These are phyloP conservation scores for Philonicus albiceps DNA, from an alignment of 2,888 invertebrate genomes.

Conservation along the genomic window DNA sequence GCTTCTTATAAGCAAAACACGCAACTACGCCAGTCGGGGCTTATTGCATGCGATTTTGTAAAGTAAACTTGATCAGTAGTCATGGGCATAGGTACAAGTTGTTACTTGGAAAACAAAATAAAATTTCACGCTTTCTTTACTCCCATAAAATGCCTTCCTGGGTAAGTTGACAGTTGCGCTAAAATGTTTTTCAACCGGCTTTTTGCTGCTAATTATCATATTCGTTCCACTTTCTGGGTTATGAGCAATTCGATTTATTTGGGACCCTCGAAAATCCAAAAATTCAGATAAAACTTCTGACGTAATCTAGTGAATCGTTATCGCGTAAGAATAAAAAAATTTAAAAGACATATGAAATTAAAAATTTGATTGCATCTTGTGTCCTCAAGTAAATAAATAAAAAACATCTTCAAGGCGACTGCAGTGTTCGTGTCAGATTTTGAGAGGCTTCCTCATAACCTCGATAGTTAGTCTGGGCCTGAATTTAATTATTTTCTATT, in stretches of 20 bases:
- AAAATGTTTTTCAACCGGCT: neutral
- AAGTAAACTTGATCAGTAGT: neutral
- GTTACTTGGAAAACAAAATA: neutral
- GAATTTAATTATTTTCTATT: neutral
- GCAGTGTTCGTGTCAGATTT: neutral
- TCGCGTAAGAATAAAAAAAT: neutral
- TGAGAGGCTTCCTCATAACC: neutral
- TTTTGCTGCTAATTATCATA: neutral
- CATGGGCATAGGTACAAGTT: neutral
- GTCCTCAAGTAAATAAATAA: neutral
- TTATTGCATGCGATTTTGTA: neutral
- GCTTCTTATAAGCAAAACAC: neutral
- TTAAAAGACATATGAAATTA: neutral
- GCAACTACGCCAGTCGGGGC: neutral
- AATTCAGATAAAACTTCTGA: neutral
- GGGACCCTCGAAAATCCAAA: neutral
- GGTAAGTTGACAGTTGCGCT: neutral
- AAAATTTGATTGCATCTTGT: neutral
- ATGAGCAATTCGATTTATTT: neutral
- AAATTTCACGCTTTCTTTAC: neutral
- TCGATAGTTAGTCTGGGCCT: neutral
- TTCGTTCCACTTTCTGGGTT: neutral
- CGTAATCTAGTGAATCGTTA: neutral
- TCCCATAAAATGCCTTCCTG: neutral
- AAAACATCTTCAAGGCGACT: neutral